A percentile compares a stretch with the other conserved stretches of the same genome.
These are phyloP conservation scores for Heliconius aoede DNA, from an alignment of 2,888 invertebrate species.

Conservation along the genomic window DNA sequence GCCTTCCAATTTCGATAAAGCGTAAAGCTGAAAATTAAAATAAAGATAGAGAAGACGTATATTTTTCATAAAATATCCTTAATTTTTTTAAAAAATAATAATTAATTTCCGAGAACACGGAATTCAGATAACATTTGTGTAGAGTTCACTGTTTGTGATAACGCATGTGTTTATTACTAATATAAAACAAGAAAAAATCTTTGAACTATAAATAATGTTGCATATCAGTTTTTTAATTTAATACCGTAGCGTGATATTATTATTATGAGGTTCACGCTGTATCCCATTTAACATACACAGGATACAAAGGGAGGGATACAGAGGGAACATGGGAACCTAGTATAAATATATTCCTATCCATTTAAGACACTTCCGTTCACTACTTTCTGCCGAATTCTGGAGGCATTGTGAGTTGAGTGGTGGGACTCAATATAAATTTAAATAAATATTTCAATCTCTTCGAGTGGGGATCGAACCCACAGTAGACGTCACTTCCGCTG, in stretches of 20 bases:
- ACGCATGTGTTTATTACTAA: slow-evolving; percentile 4
- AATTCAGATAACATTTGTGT: slow-evolving; percentile 15
- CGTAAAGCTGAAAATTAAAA: not conserved
- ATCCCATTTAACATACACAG: not conserved
- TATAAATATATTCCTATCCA: not conserved
- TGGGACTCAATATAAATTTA: too few relatives aligned
- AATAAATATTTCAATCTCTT: too few relatives aligned
- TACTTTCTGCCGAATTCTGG: not conserved
- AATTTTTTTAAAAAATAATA: not conserved
- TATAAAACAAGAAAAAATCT: slow-evolving; percentile 3
- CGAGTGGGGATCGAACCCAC: too few relatives aligned
- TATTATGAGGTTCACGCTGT: not conserved
- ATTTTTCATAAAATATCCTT: not conserved
- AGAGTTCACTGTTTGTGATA: slow-evolving; percentile 21
- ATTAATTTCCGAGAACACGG: slow-evolving; percentile 14
- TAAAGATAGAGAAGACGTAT: not conserved
- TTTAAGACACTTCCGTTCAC: not conserved
- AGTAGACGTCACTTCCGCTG: too few relatives aligned
- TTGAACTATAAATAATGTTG: not conserved
- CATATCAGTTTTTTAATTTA: slow-evolving; percentile 2
- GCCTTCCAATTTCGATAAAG: too few relatives aligned
- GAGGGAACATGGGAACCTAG: not conserved
- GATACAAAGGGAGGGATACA: not conserved
- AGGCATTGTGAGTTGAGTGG: not conserved
- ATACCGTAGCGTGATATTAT: not conserved